A percentile compares a stretch with the other conserved stretches of the same genome.
These are phyloP conservation scores for Leptopilina drosophilae DNA, from an alignment of 2,888 invertebrate genomes.

Conservation along the genomic window DNA sequence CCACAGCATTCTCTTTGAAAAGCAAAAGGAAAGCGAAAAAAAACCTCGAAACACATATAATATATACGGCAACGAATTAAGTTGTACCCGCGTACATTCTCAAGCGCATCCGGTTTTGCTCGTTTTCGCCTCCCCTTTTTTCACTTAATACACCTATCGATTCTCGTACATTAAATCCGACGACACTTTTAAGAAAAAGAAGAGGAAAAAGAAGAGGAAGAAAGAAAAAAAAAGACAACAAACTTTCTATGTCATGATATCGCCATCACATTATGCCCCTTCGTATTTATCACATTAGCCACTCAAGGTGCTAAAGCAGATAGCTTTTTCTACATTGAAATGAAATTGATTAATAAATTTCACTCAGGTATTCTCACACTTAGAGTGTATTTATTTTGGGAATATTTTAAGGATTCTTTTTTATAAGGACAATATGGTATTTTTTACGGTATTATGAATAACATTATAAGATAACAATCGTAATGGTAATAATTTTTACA, in stretches of 20 bases:
- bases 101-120: constrained; percentile 53
- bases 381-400: no score
- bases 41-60: constrained; percentile 48
- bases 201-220: no score
- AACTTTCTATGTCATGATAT: constrained; percentile 51
- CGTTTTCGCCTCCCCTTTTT: constrained; percentile 48
- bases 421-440: no score
- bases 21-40: constrained; percentile 45
- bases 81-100: constrained; percentile 56
- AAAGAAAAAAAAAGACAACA: not conserved
- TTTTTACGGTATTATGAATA: no score
- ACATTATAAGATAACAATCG: no score
- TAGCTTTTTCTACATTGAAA: constrained; percentile 10
- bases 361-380: no score
- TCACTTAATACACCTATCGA: constrained; percentile 57
- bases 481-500: no score
- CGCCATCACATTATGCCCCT: constrained; percentile 51
- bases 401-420: no score
- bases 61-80: constrained; percentile 52
- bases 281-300: not conserved
- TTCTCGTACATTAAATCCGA: constrained; percentile 53
- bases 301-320: constrained; percentile 14
- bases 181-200: constrained; percentile 21
- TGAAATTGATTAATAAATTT: not conserved
- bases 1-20: constrained; percentile 43